Percentiles rank a stretch among this genome's conserved stretches.
Evolutionary conservation across 2,797 vertebrate species (phyloP).

Genomic region (Poecile montanus): DNA sequence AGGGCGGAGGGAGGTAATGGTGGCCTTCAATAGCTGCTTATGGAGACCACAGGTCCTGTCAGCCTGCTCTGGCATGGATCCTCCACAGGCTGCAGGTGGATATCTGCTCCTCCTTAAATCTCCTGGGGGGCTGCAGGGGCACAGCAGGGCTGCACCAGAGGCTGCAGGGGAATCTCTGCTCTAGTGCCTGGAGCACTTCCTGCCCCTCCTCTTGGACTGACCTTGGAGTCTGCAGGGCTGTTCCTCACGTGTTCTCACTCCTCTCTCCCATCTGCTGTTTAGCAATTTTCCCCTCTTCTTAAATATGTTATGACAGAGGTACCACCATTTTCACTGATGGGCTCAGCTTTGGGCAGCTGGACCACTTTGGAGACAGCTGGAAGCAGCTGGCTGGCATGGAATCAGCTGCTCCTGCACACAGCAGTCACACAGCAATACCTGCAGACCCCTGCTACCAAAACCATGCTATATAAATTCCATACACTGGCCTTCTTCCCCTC

Average conservation of each 20-base stretch:
- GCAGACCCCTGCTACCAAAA: background rate
- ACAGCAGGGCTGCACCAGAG: background rate
- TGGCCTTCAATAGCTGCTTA: background rate
- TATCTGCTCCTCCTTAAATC: background rate
- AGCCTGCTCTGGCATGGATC: background rate
- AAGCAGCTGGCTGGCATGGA: background rate
- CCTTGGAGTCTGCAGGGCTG: background rate
- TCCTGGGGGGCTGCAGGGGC: background rate
- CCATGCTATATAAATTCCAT: background rate
- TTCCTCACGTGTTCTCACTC: background rate
- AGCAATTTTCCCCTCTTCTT: background rate
- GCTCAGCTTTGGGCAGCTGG: background rate
- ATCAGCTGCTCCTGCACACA: background rate
- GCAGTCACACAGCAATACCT: background rate
- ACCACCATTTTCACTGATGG: background rate
- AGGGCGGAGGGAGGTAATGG: background rate
- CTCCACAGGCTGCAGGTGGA: background rate
- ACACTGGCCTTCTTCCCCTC: fast-evolving
- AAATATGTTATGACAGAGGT: background rate
- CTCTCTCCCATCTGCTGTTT: background rate
- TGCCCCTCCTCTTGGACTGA: background rate
- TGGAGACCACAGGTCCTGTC: background rate
- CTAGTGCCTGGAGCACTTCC: background rate
- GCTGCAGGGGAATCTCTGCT: background rate
- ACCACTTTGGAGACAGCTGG: background rate